Evolutionary conservation across 35 echinoderm and acorn worm genomes (phyloP), one percentile per base, ranked within the genome.

Genomic region (Apostichopus californicus): DNA sequence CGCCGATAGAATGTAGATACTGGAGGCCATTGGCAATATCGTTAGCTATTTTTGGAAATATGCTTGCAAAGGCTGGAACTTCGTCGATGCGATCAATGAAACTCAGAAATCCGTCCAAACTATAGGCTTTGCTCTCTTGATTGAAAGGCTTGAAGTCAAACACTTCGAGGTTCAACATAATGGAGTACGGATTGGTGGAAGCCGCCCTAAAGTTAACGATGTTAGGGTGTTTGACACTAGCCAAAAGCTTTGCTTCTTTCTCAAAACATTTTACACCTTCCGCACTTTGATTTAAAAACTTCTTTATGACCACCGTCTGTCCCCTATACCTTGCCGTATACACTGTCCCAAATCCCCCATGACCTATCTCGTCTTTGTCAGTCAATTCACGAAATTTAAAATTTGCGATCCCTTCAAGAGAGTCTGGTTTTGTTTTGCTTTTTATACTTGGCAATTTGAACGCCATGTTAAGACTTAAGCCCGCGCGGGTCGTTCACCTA

Each of bases 101-200:
- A 5, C 80, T 18, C 14, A 83, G 6, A 7, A 83, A 83, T 46
- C 24, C 80, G 6, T 83, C 17, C 24, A 83, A 17, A 56, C 80
- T 83, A 54, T 83, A 28, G 7, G 8, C 80, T 83, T 17, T 83
- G 80, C 17, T 6, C 9, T 83, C 24, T 28, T 83, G 80, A 17
- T 83, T n/a, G 17, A 83, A 83, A 9, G 80, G 80, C 46, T 83
- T 83, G 17, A 83, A 83, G 46, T 54, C 46, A 46, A 83, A 83
- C 6, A 28, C 20, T 56, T 83, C 80, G 17, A 25, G 17, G 8
- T 83, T 46, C 6, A 83, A 25, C 80, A 83, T 83, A 28, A 83
- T n/a, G 5, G 80, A n/a, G 17, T 83, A 83, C 17, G 80, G 80
- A 54, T 56, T 28, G 17, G 17, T 25, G 17, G 6, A 83, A 5